Evolutionary conservation across 2,888 invertebrate genomes (phyloP).

Genomic region (Sussaba pulchella): DNA sequence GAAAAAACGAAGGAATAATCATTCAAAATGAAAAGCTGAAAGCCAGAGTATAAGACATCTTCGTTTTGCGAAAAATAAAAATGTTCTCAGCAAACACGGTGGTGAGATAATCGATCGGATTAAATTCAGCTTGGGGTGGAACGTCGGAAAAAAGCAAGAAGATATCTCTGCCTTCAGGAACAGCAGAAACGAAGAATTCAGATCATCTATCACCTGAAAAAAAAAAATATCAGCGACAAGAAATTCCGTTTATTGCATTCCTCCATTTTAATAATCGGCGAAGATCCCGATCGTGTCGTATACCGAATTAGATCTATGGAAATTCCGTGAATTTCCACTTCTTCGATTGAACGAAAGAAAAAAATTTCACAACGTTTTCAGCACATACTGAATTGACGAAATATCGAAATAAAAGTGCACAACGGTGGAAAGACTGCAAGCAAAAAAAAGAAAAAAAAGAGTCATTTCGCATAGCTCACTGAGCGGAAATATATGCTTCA

Average conservation of each 20-base stretch:
- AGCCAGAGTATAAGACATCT: not conserved
- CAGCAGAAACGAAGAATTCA: not conserved
- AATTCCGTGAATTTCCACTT: no score
- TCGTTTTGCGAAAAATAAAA: not conserved
- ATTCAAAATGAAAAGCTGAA: not conserved
- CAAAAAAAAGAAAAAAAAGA: no score
- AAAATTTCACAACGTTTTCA: no score
- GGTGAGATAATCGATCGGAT: constrained; percentile 12
- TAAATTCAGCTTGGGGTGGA: not conserved
- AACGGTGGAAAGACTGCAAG: not conserved
- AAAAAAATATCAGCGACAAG: not conserved
- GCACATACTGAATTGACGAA: no score
- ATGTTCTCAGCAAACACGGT: constrained; percentile 6
- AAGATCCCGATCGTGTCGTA: not conserved
- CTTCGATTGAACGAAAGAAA: not conserved
- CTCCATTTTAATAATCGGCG: not conserved
- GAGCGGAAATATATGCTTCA: not conserved
- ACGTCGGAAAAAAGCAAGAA: not conserved
- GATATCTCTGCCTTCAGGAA: not conserved
- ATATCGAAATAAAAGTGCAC: not conserved
- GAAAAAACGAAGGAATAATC: not conserved
- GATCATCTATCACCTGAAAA: not conserved
- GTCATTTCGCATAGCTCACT: not conserved
- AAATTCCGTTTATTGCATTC: not conserved
- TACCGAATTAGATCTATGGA: no score